A percentile compares a stretch with the other conserved stretches of the same genome.
These are phyloP conservation scores for Dicrurus megarhynchus DNA, from an alignment of 2,113 vertebrate species.

Conservation along the genomic window DNA sequence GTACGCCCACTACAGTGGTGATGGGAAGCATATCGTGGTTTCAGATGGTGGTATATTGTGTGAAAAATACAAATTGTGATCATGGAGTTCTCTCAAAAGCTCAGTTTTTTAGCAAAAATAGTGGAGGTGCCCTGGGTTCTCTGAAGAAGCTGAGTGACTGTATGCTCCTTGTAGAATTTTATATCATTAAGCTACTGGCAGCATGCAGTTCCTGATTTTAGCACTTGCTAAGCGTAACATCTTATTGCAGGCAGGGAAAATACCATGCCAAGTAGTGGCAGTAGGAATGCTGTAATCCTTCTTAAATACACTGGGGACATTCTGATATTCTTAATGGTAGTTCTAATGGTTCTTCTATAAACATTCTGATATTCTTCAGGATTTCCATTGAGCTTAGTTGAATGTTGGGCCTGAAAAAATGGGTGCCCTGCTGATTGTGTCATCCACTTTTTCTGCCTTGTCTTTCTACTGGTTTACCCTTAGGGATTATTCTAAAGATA, in stretches of 20 bases:
- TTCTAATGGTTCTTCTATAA: neutral
- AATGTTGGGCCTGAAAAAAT: neutral
- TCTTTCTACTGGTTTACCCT: neutral
- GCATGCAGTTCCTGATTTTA: conserved; percentile 2
- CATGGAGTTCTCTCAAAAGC: conserved; percentile 6
- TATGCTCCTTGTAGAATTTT: neutral
- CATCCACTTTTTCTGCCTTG: neutral
- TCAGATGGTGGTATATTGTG: neutral
- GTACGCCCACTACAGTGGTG: neutral
- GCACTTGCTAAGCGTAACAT: neutral
- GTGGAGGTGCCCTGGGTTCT: neutral
- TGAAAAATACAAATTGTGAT: neutral
- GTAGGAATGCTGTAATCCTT: conserved; percentile 11
- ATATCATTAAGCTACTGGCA: neutral
- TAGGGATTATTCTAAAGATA: neutral
- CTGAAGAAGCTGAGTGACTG: neutral
- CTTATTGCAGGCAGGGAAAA: neutral
- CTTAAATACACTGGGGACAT: neutral
- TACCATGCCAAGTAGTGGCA: neutral
- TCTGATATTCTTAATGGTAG: neutral
- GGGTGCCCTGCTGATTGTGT: neutral
- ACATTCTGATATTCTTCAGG: neutral
- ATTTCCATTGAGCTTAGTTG: neutral
- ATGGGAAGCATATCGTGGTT: neutral
- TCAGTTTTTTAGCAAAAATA: neutral